These are phyloP conservation scores for Azorinus chamasolen DNA, from an alignment of 2,888 invertebrate genomes.

Conservation along the genomic window DNA sequence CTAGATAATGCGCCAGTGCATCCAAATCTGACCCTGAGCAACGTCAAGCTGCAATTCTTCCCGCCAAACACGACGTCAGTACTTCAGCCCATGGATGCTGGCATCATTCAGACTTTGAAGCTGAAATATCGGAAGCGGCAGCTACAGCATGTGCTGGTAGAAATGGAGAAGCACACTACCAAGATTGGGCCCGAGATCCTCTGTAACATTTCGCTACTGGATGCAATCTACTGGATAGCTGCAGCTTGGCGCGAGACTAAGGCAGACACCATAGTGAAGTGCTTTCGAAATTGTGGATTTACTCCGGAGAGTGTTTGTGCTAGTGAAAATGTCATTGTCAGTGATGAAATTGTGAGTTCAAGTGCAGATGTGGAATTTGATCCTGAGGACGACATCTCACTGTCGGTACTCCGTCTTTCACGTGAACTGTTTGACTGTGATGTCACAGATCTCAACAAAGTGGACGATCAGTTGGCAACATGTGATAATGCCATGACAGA, in stretches of 20 bases:
- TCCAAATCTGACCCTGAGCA: slow-evolving; percentile 27
- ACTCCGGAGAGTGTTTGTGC: too few relatives aligned
- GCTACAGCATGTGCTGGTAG: slow-evolving; percentile 14
- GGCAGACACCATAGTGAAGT: slow-evolving; percentile 2
- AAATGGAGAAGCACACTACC: slow-evolving; percentile 20
- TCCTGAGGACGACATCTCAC: slow-evolving; percentile 14
- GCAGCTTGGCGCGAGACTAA: slow-evolving; percentile 6
- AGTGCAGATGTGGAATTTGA: too few relatives aligned
- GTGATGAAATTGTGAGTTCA: too few relatives aligned
- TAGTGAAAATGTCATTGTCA: too few relatives aligned
- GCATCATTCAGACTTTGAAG: slow-evolving; percentile 49
- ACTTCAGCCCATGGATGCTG: slow-evolving; percentile 46
- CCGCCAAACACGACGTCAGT: slow-evolving; percentile 47
- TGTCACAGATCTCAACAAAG: slow-evolving; percentile 1
- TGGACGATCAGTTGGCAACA: slow-evolving; percentile 18
- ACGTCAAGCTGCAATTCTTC: slow-evolving; percentile 47
- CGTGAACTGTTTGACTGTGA: slow-evolving; percentile 24
- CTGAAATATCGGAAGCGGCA: slow-evolving; percentile 39
- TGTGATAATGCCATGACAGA: slow-evolving; percentile 30
- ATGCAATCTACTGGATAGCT: slow-evolving; percentile 49
- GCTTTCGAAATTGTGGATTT: slow-evolving; percentile 23
- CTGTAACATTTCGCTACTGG: slow-evolving; percentile 14
- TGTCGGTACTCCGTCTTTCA: slow-evolving; percentile 5
- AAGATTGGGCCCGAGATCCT: slow-evolving; percentile 22
- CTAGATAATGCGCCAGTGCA: slow-evolving; percentile 47